Evolutionary conservation across 2,113 vertebrate species (phyloP).

Genomic region (Glaucomys volans): DNA sequence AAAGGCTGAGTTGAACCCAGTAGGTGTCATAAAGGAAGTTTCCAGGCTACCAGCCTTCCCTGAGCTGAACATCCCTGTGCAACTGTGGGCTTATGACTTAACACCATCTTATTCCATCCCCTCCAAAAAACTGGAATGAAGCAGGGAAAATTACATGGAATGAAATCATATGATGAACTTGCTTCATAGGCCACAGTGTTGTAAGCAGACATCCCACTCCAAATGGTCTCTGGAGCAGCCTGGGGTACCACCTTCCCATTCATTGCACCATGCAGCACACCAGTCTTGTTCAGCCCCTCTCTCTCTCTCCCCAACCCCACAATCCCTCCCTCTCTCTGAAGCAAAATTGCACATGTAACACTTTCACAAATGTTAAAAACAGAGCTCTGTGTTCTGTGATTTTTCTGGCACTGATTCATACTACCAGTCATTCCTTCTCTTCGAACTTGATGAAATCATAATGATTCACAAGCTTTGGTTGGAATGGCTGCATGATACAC

Average conservation of each 20-base stretch:
- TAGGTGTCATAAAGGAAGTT: neutral
- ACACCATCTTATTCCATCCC: neutral
- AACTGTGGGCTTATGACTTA: conserved; percentile 14
- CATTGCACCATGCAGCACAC: neutral
- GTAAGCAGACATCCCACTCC: neutral
- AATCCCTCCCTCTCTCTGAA: neutral
- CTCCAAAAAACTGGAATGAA: neutral
- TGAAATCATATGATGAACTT: neutral
- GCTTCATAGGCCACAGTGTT: neutral
- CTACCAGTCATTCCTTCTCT: conserved; percentile 55
- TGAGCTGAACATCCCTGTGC: neutral
- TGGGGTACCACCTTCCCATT: neutral
- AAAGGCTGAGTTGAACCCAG: neutral
- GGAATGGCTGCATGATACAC: conserved; percentile 11
- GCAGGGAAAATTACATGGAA: neutral
- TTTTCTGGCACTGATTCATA: conserved; percentile 34
- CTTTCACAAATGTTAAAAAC: conserved; percentile 49
- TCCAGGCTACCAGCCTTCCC: neutral
- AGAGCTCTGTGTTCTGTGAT: conserved; percentile 47
- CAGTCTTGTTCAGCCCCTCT: neutral
- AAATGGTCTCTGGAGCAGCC: neutral
- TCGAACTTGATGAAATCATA: conserved; percentile 67
- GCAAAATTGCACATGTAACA: conserved; percentile 3
- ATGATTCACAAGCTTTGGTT: conserved; percentile 69
- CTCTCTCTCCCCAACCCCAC: neutral